These are phyloP conservation scores for Onychostoma macrolepis DNA, from an alignment of 2,113 vertebrate species.

Conservation along the genomic window DNA sequence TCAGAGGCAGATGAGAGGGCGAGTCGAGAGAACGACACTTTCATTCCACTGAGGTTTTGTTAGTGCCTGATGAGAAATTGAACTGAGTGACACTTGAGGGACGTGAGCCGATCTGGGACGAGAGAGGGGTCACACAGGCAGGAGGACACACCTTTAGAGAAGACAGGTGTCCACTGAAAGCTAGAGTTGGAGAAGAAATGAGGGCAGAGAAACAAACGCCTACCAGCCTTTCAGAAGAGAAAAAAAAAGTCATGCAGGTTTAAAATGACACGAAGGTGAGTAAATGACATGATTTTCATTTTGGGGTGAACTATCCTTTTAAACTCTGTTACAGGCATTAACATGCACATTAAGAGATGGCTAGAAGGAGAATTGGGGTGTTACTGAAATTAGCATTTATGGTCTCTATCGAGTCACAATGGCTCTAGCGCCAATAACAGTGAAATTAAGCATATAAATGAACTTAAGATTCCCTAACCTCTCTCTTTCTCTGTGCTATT, in stretches of 20 bases:
- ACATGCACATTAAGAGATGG: not conserved
- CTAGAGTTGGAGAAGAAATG: not conserved
- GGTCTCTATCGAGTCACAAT: not conserved
- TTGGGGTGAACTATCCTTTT: not conserved
- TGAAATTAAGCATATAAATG: not conserved
- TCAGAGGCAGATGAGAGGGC: not conserved
- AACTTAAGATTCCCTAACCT: conserved; percentile 11
- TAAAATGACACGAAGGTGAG: not conserved
- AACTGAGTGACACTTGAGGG: conserved; percentile 33
- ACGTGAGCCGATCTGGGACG: conserved; percentile 5
- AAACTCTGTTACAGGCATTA: not conserved
- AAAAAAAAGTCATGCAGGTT: not conserved
- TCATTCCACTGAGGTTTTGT: conserved; percentile 35
- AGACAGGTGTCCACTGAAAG: conserved; percentile 8
- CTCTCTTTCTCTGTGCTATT: conserved; percentile 2
- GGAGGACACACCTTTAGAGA: not conserved
- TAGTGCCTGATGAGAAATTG: conserved; percentile 32
- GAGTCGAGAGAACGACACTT: not conserved
- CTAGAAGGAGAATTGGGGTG: not conserved
- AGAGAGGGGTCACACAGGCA: not conserved
- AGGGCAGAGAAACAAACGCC: not conserved
- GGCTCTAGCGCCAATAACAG: not conserved
- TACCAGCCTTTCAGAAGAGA: not conserved
- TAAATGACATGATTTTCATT: not conserved
- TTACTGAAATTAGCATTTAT: not conserved